Evolutionary conservation across 2,888 invertebrate species (phyloP), one percentile per base, ranked within the genome.

Genomic region (Ophion slaviceki): DNA sequence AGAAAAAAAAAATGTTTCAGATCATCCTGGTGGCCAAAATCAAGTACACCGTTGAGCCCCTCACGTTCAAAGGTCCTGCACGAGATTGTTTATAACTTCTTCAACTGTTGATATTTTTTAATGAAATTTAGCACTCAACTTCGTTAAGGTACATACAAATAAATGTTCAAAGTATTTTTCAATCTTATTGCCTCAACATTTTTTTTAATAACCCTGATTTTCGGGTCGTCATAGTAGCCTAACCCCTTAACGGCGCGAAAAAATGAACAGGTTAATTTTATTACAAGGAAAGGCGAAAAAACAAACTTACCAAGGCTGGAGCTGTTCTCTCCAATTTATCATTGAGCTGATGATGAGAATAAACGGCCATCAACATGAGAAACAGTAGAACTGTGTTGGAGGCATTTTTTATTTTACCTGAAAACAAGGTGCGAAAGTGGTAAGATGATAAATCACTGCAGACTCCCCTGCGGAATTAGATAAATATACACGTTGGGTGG

Each of bases 311-410:
- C 92, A 98, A 94, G 80, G 98, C 97, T 0, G 98, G 98, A 17
- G 98, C 98, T 78, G 97, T 97, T 89, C 98, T 96, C 94, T 98
- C 98, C 94, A 98, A 97, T 88, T 98, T 98, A 94, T 98, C 98
- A 77, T 97, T 97, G 53, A 98, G 97, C 96, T 98, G 97, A 92
- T 97, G 96, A 93, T 98, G 98, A 17, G 98, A 98, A 94, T 99
- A 99, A 80, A 98, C 97, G 57, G 98, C 98, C 94, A 98, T 96
- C 86, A 98, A 93, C 96, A 98, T 99, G 88, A 99, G 94, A 76
- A 97, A 88, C 64, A 99, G 95, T 84, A 99, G 95, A 53, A 97
- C 96, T 11, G 97, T 95, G 94, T 99, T 99, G 66, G 98, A 98
- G 71, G 96, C 95, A 93, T 99, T 98, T 94, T 99, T 99, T 95